phyloP scores from a whole-genome alignment of 2,797 vertebrate species.

The Oryzias dopingdopingensis region DNA sequence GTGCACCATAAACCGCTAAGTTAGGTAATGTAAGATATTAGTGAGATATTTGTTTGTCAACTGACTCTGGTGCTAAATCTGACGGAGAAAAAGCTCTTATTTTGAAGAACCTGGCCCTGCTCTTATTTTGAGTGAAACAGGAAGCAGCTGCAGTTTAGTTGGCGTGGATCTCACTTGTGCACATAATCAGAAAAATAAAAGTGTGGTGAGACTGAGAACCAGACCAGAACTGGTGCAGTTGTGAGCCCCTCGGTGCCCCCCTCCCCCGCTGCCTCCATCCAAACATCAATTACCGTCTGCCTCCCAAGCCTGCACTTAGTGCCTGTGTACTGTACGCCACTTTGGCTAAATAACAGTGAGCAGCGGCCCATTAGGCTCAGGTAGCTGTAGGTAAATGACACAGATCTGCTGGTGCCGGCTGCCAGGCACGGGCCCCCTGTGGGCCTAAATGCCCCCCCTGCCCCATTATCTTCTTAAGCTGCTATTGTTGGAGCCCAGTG shows the following conservation, averaged over 20 bases:
- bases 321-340: constrained; percentile 28
- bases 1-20: no score
- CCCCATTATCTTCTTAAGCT: constrained; percentile 30
- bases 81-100: no score
- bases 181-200: no score
- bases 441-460: constrained; percentile 26
- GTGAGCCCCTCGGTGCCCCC: constrained; percentile 32
- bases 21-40: no score
- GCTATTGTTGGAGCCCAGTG: constrained; percentile 27
- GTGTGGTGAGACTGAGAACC: constrained; percentile 3
- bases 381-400: constrained; percentile 53
- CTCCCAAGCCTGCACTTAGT: constrained; percentile 61
- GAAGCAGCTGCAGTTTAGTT: no score
- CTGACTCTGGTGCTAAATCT: no score
- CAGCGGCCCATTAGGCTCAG: constrained; percentile 28
- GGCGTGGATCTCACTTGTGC: no score
- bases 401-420: constrained; percentile 22
- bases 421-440: constrained; percentile 11
- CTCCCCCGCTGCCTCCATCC: constrained; percentile 42
- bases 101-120: no score
- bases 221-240: constrained; percentile 43
- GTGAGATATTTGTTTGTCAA: no score
- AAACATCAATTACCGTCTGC: constrained; percentile 76
- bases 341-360: constrained; percentile 50
- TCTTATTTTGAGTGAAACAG: no score